These are phyloP conservation scores for Theristicus caerulescens DNA, from an alignment of 2,113 vertebrate genomes.

Conservation along the genomic window DNA sequence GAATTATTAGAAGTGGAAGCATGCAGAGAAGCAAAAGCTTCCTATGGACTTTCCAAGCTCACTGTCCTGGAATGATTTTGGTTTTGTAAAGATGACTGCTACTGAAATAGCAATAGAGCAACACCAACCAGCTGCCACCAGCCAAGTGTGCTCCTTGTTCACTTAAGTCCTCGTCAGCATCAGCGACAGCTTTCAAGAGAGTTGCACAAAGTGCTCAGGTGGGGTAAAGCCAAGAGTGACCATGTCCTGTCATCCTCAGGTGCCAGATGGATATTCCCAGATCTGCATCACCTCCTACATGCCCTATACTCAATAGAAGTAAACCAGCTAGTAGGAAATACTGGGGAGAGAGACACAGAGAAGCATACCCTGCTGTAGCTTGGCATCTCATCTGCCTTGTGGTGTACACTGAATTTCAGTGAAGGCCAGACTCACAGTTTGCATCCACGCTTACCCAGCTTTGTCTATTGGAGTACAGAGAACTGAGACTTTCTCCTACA, in stretches of 20 bases:
- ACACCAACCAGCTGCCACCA: not conserved
- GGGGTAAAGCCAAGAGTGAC: not conserved
- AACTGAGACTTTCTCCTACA: not conserved
- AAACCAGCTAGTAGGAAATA: not conserved
- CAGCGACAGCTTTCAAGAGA: not conserved
- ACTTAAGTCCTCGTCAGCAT: not conserved
- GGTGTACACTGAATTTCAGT: not conserved
- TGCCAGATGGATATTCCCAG: not conserved
- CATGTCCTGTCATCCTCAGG: not conserved
- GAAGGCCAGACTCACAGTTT: not conserved
- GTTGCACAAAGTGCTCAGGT: not conserved
- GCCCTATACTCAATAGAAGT: not conserved
- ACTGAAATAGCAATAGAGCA: not conserved
- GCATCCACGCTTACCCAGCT: not conserved
- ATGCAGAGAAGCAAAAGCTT: not conserved
- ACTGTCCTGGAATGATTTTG: not conserved
- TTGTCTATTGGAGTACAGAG: not conserved
- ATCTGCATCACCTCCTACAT: not conserved
- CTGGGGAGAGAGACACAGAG: accelerated
- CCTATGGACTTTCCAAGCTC: not conserved
- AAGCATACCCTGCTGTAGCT: not conserved
- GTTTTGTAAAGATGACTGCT: not conserved
- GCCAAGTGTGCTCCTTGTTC: not conserved
- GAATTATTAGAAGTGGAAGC: not conserved
- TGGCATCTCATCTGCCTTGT: not conserved